Percentiles rank a stretch among this genome's conserved stretches.
These are phyloP conservation scores for Grallaria varia DNA, from an alignment of 2,113 vertebrate genomes.

Conservation along the genomic window DNA sequence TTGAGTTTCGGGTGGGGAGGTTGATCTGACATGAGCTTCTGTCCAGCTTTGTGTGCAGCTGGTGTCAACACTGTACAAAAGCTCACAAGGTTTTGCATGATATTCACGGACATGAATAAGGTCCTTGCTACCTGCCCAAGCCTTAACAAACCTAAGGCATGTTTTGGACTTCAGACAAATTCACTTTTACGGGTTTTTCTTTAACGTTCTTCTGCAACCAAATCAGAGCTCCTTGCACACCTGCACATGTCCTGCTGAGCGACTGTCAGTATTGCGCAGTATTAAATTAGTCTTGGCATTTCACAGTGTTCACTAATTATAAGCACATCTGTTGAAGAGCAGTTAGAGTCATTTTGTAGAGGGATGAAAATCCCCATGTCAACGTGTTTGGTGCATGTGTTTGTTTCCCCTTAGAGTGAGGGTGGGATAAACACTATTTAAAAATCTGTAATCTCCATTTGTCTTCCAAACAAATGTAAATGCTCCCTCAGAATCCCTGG, in stretches of 20 bases:
- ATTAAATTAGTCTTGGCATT: conserved; percentile 5
- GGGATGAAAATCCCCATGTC: not conserved
- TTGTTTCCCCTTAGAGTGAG: conserved; percentile 23
- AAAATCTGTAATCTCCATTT: conserved; percentile 48
- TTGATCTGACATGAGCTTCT: not conserved
- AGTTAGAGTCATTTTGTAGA: not conserved
- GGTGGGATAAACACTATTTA: conserved; percentile 7
- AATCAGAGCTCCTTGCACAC: not conserved
- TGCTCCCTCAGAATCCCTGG: not conserved
- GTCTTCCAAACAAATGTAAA: conserved; percentile 34
- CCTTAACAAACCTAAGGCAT: not conserved
- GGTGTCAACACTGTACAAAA: not conserved
- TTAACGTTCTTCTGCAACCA: not conserved
- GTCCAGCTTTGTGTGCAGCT: not conserved
- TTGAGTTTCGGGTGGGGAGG: not conserved
- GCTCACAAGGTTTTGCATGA: not conserved
- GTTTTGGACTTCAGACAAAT: not conserved
- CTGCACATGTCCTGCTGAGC: not conserved
- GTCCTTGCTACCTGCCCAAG: not conserved
- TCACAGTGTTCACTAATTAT: not conserved
- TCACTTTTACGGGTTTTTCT: not conserved
- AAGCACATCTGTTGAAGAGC: conserved; percentile 32
- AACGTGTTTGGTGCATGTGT: not conserved
- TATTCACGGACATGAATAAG: not conserved
- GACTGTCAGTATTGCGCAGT: not conserved